These are phyloP conservation scores for Podilymbus podiceps DNA, from an alignment of 2,113 vertebrate species.

Conservation along the genomic window DNA sequence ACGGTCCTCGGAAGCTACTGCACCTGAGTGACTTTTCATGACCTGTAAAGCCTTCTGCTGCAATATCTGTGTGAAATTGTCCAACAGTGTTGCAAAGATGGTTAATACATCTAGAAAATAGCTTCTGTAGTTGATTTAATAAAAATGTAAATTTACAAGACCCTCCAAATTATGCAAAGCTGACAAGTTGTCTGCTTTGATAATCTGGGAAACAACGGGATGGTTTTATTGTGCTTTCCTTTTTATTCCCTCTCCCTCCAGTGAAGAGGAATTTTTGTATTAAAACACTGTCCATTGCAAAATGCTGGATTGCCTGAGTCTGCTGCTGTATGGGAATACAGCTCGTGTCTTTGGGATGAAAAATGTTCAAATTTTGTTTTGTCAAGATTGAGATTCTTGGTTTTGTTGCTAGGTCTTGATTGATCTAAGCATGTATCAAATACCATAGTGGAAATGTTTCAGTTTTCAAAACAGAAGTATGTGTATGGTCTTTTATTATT, in stretches of 20 bases:
- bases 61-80: neutral
- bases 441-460: neutral
- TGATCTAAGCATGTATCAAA: neutral
- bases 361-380: neutral
- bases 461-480: neutral
- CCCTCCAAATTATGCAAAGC: conserved; percentile 33
- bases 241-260: neutral
- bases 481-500: neutral
- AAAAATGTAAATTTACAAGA: conserved; percentile 32
- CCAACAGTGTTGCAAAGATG: neutral
- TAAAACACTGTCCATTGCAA: neutral
- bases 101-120: neutral
- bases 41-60: neutral
- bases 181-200: neutral
- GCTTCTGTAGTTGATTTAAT: conserved; percentile 33
- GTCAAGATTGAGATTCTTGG: neutral
- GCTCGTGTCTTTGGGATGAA: neutral
- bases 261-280: neutral
- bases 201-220: neutral
- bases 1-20: neutral
- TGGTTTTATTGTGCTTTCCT: neutral
- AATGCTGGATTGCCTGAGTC: neutral
- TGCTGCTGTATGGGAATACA: neutral
- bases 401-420: neutral
- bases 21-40: neutral